These are phyloP conservation scores for Vulpes lagopus DNA, from an alignment of 2,113 vertebrate genomes.

Conservation along the genomic window DNA sequence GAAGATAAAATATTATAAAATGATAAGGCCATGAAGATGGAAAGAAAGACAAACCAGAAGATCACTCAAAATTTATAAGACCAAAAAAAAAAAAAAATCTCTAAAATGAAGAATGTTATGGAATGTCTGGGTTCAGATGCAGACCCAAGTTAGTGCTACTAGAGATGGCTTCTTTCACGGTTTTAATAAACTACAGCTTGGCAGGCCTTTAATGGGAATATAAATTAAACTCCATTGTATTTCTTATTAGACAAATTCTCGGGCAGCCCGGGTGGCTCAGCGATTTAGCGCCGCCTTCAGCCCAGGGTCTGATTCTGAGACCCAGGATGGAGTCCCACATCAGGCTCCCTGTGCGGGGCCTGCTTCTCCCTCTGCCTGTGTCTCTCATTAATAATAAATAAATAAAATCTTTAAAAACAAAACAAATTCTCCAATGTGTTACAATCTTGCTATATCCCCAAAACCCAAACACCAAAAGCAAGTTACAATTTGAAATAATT, in stretches of 20 bases:
- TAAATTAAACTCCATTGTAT: conserved; percentile 37
- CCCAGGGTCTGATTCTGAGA: too few relatives aligned
- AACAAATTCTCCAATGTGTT: not conserved
- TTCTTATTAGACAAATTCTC: conserved; percentile 1
- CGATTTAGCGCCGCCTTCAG: too few relatives aligned
- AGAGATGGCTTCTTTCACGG: not conserved
- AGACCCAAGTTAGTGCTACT: not conserved
- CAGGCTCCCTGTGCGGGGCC: too few relatives aligned
- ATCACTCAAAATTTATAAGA: not conserved
- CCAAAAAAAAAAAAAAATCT: conserved; percentile 2
- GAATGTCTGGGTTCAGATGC: conserved; percentile 4
- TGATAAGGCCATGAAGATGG: not conserved
- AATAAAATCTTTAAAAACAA: too few relatives aligned
- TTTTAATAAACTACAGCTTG: conserved; percentile 24
- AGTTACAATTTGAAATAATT: not conserved
- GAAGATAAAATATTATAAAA: not conserved
- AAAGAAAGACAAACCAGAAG: not conserved
- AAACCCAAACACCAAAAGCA: conserved; percentile 46
- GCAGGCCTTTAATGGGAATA: not conserved
- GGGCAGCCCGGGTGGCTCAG: too few relatives aligned
- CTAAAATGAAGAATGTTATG: conserved; percentile 17
- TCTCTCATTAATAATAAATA: too few relatives aligned
- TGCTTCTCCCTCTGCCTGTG: too few relatives aligned
- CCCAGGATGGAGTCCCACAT: too few relatives aligned
- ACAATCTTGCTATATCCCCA: not conserved